Conservation (phyloP, 2,113 vertebrate species). For the Thalassarche chlororhynchos region DNA sequence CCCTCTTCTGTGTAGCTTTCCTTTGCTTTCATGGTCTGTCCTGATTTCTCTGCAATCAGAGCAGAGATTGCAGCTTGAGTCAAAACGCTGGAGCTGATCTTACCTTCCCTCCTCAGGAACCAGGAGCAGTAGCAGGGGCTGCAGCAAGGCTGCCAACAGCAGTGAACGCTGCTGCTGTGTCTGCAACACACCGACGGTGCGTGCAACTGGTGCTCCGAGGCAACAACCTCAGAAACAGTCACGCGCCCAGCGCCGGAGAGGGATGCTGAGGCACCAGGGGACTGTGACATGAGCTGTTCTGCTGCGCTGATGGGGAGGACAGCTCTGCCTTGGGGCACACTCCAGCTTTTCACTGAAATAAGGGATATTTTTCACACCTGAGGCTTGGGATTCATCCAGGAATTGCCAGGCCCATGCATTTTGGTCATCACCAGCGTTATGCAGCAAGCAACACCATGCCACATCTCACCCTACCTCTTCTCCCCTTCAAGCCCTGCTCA, state of each 20-base stretch:
- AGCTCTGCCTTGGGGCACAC: neutral
- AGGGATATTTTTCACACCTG: neutral
- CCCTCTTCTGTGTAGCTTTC: neutral
- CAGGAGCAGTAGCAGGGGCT: neutral
- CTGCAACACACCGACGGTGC: rapidly evolving
- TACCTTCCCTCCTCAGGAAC: neutral
- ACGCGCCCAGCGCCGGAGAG: rapidly evolving
- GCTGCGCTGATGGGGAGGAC: neutral
- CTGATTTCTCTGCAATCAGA: neutral
- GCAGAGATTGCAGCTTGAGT: neutral
- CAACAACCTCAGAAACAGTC: neutral
- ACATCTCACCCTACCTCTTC: neutral
- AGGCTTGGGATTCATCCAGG: neutral
- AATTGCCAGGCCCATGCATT: neutral
- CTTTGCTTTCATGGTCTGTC: neutral
- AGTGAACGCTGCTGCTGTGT: neutral
- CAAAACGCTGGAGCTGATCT: neutral
- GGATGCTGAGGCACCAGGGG: neutral
- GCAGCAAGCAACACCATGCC: neutral
- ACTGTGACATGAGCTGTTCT: neutral
- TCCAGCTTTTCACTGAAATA: neutral
- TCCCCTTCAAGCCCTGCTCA: neutral
- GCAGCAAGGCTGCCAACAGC: neutral
- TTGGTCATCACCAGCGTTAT: rapidly evolving
- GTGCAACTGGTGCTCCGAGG: neutral